Evolutionary conservation across 2,797 vertebrate genomes (phyloP).

Genomic region (Apodemus agrarius): DNA sequence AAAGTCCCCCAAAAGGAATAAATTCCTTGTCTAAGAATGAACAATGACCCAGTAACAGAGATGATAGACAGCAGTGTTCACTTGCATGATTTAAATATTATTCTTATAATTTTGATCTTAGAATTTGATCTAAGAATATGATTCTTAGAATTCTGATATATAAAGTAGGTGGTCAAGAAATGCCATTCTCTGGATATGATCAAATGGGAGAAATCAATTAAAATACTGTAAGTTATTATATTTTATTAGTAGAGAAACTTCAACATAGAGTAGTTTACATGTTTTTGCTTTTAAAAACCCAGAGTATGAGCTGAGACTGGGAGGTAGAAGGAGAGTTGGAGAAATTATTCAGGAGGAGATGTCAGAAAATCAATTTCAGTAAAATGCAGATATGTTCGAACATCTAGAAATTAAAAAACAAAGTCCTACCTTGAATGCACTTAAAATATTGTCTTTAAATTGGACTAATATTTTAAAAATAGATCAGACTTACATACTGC

Average conservation of each 20-base stretch:
- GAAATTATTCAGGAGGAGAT: neutral
- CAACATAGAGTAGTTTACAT: neutral
- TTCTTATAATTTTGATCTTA: no score
- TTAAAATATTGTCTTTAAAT: neutral
- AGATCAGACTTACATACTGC: neutral
- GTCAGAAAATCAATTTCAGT: neutral
- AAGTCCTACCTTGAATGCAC: neutral
- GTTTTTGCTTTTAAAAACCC: neutral
- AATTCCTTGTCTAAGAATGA: neutral
- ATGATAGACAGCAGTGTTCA: neutral
- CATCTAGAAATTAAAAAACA: slow-evolving; percentile 1
- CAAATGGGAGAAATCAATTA: slow-evolving; percentile 16
- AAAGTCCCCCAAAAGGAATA: neutral
- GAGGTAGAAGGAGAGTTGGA: neutral
- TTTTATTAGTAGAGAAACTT: neutral
- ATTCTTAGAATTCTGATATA: slow-evolving; percentile 17
- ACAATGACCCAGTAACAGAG: neutral
- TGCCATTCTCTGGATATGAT: neutral
- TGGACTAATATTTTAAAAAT: slow-evolving; percentile 19
- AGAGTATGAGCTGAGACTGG: neutral
- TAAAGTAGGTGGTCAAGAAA: neutral
- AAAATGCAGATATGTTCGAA: slow-evolving; percentile 15
- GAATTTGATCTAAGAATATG: no score
- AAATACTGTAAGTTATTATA: neutral
- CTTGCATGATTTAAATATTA: neutral